Conservation (phyloP, 2,888 invertebrate species). For the Megamerina dolium region DNA sequence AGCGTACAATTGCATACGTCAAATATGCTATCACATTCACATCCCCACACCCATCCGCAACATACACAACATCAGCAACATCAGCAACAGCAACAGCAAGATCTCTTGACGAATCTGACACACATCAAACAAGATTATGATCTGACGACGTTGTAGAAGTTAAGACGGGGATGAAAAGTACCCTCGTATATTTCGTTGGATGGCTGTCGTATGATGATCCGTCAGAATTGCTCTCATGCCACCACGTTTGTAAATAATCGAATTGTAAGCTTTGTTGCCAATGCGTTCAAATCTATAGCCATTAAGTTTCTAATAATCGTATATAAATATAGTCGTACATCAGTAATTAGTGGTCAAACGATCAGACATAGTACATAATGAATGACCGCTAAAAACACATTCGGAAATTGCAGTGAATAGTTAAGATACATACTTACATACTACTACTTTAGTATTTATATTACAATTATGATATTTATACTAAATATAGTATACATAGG, state of each 20-base stretch:
- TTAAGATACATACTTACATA: too few species aligned
- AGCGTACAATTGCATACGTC: constrained; percentile 26
- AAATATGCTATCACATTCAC: constrained; percentile 31
- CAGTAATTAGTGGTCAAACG: too few species aligned
- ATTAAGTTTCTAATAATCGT: too few species aligned
- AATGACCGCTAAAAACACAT: constrained; percentile 23
- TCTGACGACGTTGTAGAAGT: constrained; percentile 67
- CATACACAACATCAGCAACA: constrained; percentile 25
- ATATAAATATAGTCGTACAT: not conserved
- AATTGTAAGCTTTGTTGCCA: not conserved
- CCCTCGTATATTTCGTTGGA: too few species aligned
- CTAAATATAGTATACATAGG: constrained; percentile 17
- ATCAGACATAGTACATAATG: too few species aligned
- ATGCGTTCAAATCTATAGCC: not conserved
- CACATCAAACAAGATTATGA: constrained; percentile 83
- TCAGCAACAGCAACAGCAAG: constrained; percentile 32
- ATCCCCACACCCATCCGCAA: constrained; percentile 18
- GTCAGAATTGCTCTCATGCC: too few species aligned
- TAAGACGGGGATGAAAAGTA: too few species aligned
- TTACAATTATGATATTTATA: too few species aligned
- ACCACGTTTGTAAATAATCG: too few species aligned
- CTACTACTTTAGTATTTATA: too few species aligned
- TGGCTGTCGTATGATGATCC: too few species aligned
- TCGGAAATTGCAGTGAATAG: constrained; percentile 50
- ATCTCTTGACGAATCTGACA: constrained; percentile 45